These are phyloP conservation scores for Trialeurodes vaporariorum DNA, from an alignment of 1,140 invertebrate genomes.

Conservation along the genomic window DNA sequence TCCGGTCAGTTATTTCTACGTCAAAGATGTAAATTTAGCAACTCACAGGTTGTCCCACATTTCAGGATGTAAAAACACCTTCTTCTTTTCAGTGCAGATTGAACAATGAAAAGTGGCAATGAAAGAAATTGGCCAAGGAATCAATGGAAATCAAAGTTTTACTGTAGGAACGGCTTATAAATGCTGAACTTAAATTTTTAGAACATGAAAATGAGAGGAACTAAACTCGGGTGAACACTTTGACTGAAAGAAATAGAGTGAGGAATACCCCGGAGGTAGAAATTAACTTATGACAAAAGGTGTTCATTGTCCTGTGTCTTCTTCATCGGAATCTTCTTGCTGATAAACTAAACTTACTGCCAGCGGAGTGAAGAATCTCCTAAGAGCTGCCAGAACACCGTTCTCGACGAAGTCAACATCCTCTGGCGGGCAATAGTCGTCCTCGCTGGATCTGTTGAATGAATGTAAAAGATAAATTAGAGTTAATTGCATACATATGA, in stretches of 20 bases:
- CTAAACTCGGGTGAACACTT: neutral
- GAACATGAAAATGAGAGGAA: neutral
- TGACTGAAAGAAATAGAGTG: neutral
- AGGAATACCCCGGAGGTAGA: neutral
- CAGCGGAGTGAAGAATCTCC: neutral
- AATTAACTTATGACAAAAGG: neutral
- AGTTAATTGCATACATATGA: no score
- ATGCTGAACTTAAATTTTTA: neutral
- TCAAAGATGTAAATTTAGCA: no score
- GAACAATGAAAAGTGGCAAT: no score
- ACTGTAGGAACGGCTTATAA: neutral
- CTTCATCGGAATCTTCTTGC: neutral
- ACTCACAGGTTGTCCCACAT: no score
- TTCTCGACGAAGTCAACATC: conserved; percentile 60
- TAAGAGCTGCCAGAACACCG: conserved; percentile 36
- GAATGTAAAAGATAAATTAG: no score
- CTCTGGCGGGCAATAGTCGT: conserved; percentile 73
- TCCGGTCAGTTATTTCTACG: no score
- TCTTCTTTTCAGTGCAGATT: no score
- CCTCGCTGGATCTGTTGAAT: conserved; percentile 54
- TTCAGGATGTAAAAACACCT: no score
- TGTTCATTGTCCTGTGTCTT: no score
- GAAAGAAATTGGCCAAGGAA: neutral
- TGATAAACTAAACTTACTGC: neutral
- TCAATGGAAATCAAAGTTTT: neutral